These are phyloP conservation scores for Metopolophium dirhodum DNA, from an alignment of 1,140 invertebrate species.

Conservation along the genomic window DNA sequence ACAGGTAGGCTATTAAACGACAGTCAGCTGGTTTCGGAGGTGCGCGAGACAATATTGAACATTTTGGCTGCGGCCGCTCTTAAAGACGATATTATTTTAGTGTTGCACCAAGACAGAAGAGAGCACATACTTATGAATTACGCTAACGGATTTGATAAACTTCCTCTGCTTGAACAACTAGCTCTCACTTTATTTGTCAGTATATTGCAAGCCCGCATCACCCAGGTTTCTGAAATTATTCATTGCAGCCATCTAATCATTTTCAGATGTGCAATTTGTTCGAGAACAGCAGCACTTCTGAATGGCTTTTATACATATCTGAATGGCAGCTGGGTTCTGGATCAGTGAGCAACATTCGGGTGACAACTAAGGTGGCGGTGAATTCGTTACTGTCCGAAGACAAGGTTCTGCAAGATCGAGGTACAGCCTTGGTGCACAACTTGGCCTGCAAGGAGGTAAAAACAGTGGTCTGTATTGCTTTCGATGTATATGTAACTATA, in stretches of 20 bases:
- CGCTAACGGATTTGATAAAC: slow-evolving; percentile 80
- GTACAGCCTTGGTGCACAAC: slow-evolving; percentile 88
- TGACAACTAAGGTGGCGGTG: slow-evolving; percentile 89
- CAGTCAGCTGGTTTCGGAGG: slow-evolving; percentile 67
- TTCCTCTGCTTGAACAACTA: slow-evolving; percentile 78
- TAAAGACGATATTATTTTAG: slow-evolving; percentile 87
- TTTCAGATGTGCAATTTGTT: slow-evolving; percentile 88
- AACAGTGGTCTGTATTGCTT: slow-evolving; percentile 86
- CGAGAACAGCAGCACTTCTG: slow-evolving; percentile 85
- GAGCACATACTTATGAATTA: slow-evolving; percentile 91
- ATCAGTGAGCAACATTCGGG: slow-evolving; percentile 84
- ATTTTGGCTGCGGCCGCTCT: slow-evolving; percentile 77
- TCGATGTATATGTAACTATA: not conserved
- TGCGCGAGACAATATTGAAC: slow-evolving; percentile 72
- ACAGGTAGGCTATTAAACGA: slow-evolving; percentile 74
- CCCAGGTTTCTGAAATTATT: not conserved
- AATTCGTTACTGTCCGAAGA: slow-evolving; percentile 81
- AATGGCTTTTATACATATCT: slow-evolving; percentile 92
- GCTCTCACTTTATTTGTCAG: slow-evolving; percentile 82
- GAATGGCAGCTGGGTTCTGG: slow-evolving; percentile 81
- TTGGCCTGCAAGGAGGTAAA: slow-evolving; percentile 95
- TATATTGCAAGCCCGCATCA: slow-evolving; percentile 58
- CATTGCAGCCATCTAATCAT: not conserved
- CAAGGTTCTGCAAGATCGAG: slow-evolving; percentile 76
- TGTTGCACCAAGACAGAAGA: slow-evolving; percentile 87